Conservation (phyloP, 2,888 invertebrate genomes). For the Lithophane ornitopus region DNA sequence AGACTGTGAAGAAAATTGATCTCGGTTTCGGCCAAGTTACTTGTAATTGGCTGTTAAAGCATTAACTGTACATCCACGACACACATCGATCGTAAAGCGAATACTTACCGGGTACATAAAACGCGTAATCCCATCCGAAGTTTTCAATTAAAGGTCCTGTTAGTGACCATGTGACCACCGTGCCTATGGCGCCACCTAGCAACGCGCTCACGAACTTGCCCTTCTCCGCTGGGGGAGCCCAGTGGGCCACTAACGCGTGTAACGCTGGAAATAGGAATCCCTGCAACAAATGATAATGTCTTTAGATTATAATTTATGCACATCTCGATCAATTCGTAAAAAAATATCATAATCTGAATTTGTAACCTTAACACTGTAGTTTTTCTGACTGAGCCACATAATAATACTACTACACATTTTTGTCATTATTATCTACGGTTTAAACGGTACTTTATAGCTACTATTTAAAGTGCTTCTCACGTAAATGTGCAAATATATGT, state of each 20-base stretch:
- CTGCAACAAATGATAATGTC: conserved; percentile 72
- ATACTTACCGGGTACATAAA: conserved; percentile 90
- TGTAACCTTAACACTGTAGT: background rate
- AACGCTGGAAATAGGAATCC: conserved; percentile 92
- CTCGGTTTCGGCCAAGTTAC: conserved; percentile 1
- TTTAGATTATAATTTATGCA: background rate
- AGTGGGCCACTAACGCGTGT: conserved; percentile 92
- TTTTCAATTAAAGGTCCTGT: conserved; percentile 92
- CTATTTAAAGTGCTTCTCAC: conserved; percentile 23
- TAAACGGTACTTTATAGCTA: conserved; percentile 18
- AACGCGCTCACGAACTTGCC: conserved; percentile 92
- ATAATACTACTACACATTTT: background rate
- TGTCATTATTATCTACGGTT: background rate
- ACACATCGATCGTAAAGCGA: conserved; percentile 29
- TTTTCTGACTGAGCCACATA: background rate
- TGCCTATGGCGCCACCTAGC: conserved; percentile 93
- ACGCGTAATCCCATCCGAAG: conserved; percentile 93
- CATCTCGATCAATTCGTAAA: background rate
- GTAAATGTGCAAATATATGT: conserved; percentile 33
- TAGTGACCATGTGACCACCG: conserved; percentile 93
- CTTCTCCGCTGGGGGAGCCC: conserved; percentile 94
- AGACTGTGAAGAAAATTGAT: conserved; percentile 14
- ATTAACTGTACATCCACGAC: conserved; percentile 30
- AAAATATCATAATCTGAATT: background rate
- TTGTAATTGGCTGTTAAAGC: conserved; percentile 31